Conservation (phyloP, 2,888 invertebrate genomes). For the Thymelicus lineola region DNA sequence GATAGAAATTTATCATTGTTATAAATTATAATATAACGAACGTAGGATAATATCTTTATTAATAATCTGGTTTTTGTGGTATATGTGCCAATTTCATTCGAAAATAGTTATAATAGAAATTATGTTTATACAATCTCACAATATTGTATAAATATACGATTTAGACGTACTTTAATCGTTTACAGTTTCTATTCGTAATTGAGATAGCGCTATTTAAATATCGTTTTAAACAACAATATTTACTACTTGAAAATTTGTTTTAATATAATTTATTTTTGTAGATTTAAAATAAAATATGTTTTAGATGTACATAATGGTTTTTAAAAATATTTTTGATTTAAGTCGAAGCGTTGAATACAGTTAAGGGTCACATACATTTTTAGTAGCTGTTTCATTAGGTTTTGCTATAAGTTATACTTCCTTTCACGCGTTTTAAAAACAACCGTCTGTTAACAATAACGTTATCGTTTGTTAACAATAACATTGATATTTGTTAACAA, state of each 20-base stretch:
- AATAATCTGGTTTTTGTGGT: slow-evolving; percentile 1
- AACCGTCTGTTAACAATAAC: no score
- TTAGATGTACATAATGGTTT: neutral
- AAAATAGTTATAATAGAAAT: neutral
- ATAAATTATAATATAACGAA: neutral
- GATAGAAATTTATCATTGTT: slow-evolving; percentile 18
- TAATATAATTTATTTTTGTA: slow-evolving; percentile 58
- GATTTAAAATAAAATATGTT: slow-evolving; percentile 34
- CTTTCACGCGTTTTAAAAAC: no score
- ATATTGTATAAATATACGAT: slow-evolving; percentile 3
- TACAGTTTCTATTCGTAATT: no score
- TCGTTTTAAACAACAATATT: neutral
- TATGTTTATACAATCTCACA: neutral
- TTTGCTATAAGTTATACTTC: no score
- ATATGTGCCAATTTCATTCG: slow-evolving; percentile 15
- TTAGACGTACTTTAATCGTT: no score
- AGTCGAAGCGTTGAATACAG: neutral
- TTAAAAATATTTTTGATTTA: neutral
- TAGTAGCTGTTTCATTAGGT: no score
- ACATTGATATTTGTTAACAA: no score
- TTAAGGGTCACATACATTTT: neutral
- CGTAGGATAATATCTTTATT: neutral
- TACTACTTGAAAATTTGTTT: slow-evolving; percentile 24
- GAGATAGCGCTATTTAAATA: no score
- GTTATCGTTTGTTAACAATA: no score